A percentile compares a stretch with the other conserved stretches of the same genome.
phyloP scores from a whole-genome alignment of 2,797 vertebrate species.

The Hyperoplus immaculatus region DNA sequence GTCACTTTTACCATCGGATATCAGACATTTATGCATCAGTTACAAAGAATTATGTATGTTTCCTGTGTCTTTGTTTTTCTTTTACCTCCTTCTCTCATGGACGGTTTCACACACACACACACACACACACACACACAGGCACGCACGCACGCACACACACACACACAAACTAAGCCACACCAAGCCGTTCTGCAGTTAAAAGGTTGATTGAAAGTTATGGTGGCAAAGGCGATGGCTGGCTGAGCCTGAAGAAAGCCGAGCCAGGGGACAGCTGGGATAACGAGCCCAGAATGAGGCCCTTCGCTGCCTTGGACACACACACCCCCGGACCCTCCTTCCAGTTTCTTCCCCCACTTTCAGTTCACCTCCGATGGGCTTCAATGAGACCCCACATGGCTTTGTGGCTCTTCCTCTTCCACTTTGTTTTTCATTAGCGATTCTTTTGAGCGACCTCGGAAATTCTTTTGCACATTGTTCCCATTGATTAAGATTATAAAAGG shows the following conservation, averaged over 20 bases:
- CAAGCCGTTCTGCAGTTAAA: conserved; percentile 82
- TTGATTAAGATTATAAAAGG: conserved; percentile 63
- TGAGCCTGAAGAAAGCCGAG: conserved; percentile 85
- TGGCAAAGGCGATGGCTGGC: conserved; percentile 89
- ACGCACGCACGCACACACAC: conserved; percentile 54
- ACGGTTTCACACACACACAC: conserved; percentile 74
- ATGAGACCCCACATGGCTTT: conserved; percentile 76
- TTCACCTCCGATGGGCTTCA: conserved; percentile 75
- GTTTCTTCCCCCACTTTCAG: conserved; percentile 60
- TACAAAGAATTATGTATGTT: conserved; percentile 26
- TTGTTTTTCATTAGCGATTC: conserved; percentile 76
- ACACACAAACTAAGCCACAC: conserved; percentile 29
- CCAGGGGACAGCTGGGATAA: conserved; percentile 82
- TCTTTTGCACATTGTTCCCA: conserved; percentile 62
- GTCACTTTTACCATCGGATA: conserved; percentile 25
- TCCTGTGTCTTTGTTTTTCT: conserved; percentile 38
- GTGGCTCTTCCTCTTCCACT: conserved; percentile 74
- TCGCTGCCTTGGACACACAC: conserved; percentile 72
- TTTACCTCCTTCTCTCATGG: conserved; percentile 42
- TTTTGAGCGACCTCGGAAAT: conserved; percentile 65
- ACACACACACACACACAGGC: conserved; percentile 24
- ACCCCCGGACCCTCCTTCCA: conserved; percentile 59
- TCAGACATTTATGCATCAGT: conserved; percentile 10
- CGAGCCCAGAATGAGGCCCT: conserved; percentile 86
- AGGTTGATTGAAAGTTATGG: conserved; percentile 90